Conservation (phyloP, 2,113 vertebrate species). For the Tragelaphus imberbis region DNA sequence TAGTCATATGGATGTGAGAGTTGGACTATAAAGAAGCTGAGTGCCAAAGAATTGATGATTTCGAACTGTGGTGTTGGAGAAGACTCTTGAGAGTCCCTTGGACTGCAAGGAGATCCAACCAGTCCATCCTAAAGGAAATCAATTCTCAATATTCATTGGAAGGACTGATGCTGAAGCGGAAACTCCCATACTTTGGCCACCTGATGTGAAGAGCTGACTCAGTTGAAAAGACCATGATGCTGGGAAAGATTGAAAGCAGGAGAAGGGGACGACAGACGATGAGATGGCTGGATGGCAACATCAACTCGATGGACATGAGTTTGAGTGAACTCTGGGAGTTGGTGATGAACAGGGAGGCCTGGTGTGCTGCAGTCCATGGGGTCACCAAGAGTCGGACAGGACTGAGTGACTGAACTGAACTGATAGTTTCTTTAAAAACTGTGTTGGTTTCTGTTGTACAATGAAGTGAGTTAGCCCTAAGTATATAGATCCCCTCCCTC, state of each 20-base stretch:
- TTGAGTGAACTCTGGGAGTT: not conserved
- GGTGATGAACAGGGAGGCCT: not conserved
- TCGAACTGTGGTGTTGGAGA: not conserved
- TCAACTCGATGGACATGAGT: accelerated
- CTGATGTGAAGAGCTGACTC: not conserved
- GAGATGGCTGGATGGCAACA: not conserved
- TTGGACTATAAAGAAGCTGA: not conserved
- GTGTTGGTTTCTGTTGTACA: not conserved
- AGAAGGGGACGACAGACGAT: not conserved
- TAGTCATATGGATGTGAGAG: not conserved
- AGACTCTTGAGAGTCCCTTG: not conserved
- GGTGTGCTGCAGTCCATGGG: not conserved
- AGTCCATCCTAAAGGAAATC: not conserved
- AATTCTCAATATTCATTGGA: not conserved
- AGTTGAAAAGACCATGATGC: not conserved
- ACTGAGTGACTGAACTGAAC: not conserved
- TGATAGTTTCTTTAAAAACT: not conserved
- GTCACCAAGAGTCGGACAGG: not conserved
- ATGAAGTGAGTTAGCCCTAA: not conserved
- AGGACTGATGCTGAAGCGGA: not conserved
- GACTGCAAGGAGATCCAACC: not conserved
- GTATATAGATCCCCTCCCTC: not conserved
- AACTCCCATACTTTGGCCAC: not conserved
- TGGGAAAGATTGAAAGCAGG: not conserved
- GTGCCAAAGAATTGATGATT: not conserved